phyloP scores from a whole-genome alignment of 2,797 vertebrate species.

The Sebastes trivittatus region DNA sequence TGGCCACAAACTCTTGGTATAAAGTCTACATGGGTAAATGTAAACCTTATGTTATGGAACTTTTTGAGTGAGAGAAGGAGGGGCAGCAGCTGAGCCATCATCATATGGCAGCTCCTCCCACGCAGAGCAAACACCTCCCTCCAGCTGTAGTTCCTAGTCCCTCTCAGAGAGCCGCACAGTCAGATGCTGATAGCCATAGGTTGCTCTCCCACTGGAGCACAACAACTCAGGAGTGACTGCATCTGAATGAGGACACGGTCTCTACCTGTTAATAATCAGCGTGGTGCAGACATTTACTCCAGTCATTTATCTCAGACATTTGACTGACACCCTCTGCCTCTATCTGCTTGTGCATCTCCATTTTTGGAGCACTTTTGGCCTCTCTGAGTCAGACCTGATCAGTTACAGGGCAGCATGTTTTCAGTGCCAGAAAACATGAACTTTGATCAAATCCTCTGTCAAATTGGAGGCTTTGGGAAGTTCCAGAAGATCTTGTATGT shows the following conservation, averaged over 20 bases:
- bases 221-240: constrained; percentile 31
- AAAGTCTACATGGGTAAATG: not conserved
- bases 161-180: constrained; percentile 2
- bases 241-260: not conserved
- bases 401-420: not conserved
- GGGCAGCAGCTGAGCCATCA: constrained; percentile 24
- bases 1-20: not conserved
- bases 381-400: not conserved
- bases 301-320: not conserved
- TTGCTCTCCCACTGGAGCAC: not conserved
- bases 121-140: constrained; percentile 37
- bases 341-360: constrained; percentile 1
- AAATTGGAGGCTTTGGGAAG: constrained; percentile 78
- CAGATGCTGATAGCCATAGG: constrained; percentile 14
- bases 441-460: constrained; percentile 74
- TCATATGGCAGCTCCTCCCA: constrained; percentile 50
- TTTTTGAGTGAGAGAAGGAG: not conserved
- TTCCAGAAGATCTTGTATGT: constrained; percentile 80
- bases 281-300: not conserved
- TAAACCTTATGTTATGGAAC: constrained; percentile 33
- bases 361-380: constrained; percentile 2
- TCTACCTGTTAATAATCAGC: constrained; percentile 25
- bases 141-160: constrained; percentile 27
- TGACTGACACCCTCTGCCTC: constrained; percentile 6
- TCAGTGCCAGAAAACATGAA: constrained; percentile 44